phyloP scores from a whole-genome alignment of 2,888 invertebrate genomes.

The Nysson spinosus region DNA sequence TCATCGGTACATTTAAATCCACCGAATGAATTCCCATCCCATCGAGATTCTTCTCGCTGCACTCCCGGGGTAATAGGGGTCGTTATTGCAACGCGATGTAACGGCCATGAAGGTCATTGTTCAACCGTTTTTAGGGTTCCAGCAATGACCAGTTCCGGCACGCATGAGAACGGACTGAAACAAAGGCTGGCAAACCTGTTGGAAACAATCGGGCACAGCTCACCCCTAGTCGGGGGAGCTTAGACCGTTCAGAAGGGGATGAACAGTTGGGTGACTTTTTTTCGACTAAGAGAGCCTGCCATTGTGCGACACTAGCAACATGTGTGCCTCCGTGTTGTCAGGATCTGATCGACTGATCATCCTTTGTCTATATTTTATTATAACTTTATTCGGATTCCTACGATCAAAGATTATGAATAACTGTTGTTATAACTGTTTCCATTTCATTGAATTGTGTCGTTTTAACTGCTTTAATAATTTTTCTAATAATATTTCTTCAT shows the following conservation, averaged over 20 bases:
- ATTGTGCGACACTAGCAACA: conserved; percentile 72
- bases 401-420: no score
- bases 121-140: conserved; percentile 71
- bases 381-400: no score
- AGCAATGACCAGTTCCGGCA: conserved; percentile 72
- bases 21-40: conserved; percentile 47
- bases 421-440: no score
- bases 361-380: no score
- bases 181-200: conserved; percentile 75
- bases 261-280: conserved; percentile 76
- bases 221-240: conserved; percentile 55
- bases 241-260: conserved; percentile 64
- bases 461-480: no score
- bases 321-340: conserved; percentile 66
- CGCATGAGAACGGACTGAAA: conserved; percentile 75
- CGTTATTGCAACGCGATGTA: conserved; percentile 64
- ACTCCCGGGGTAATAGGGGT: conserved; percentile 57
- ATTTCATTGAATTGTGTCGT: no score
- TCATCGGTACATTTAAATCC: conserved; percentile 32
- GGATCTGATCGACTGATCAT: conserved; percentile 57
- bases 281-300: conserved; percentile 59
- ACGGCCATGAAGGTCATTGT: conserved; percentile 73
- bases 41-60: conserved; percentile 45
- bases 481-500: no score
- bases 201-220: conserved; percentile 73